phyloP scores from a whole-genome alignment of 2,888 invertebrate genomes.

The Acanthococcus lagerstroemiae region DNA sequence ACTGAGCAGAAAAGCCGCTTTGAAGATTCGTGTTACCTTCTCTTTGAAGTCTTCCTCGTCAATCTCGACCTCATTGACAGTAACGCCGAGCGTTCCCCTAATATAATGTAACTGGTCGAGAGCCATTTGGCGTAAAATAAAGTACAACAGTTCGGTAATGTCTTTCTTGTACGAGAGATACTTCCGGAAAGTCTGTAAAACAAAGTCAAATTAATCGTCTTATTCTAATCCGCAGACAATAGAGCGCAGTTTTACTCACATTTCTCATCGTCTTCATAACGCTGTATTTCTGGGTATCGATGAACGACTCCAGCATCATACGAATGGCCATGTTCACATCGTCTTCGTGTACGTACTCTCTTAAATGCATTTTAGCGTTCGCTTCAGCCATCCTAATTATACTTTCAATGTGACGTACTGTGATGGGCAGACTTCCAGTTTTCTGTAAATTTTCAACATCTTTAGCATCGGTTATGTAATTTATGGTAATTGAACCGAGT shows the following conservation, averaged over 20 bases:
- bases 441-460: no score
- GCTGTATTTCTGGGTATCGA: constrained; percentile 96
- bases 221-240: background rate
- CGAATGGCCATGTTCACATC: constrained; percentile 97
- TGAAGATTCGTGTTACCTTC: no score
- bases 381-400: constrained; percentile 97
- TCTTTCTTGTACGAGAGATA: constrained; percentile 90
- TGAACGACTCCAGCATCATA: constrained; percentile 95
- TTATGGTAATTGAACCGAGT: no score
- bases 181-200: constrained; percentile 75
- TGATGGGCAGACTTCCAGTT: constrained; percentile 95
- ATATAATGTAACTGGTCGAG: constrained; percentile 83
- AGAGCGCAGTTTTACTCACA: constrained; percentile 44
- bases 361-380: constrained; percentile 88
- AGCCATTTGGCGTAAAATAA: constrained; percentile 83
- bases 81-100: constrained; percentile 55
- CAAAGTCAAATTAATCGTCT: constrained; percentile 11
- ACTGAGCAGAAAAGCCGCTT: no score
- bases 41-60: constrained; percentile 73
- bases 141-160: constrained; percentile 90
- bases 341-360: constrained; percentile 79
- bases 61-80: constrained; percentile 62
- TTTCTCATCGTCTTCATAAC: constrained; percentile 93
- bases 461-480: no score
- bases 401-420: constrained; percentile 94